phyloP scores from a whole-genome alignment of 2,888 invertebrate species.

The Sesamia inferens region DNA sequence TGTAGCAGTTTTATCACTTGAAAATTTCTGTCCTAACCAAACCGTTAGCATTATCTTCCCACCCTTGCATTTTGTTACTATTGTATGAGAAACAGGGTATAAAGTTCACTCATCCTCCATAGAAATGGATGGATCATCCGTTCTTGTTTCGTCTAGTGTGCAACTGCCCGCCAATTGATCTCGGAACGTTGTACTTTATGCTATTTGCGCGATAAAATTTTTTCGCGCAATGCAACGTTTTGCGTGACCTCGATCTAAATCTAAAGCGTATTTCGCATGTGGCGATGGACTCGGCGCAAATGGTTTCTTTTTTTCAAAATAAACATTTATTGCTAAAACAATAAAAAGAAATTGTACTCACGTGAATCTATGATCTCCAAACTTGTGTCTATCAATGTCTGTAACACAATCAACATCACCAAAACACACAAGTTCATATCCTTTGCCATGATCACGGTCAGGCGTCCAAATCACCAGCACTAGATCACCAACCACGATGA shows the following conservation, averaged over 20 bases:
- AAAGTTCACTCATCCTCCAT: background rate
- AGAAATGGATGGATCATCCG: background rate
- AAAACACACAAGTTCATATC: conserved; percentile 75
- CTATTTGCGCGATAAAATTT: background rate
- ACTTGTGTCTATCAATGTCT: conserved; percentile 76
- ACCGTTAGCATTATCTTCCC: no score
- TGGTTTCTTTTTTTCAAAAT: background rate
- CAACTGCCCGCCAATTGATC: background rate
- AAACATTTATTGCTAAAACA: background rate
- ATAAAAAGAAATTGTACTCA: conserved; percentile 69
- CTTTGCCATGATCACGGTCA: conserved; percentile 75
- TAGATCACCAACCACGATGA: conserved; percentile 65
- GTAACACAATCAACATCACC: conserved; percentile 73
- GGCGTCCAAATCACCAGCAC: conserved; percentile 72
- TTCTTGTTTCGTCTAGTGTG: background rate
- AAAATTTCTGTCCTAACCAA: no score
- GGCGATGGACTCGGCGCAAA: no score
- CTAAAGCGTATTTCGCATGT: background rate
- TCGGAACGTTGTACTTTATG: background rate
- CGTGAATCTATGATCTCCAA: conserved; percentile 84
- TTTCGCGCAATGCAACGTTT: background rate
- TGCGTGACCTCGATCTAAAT: background rate
- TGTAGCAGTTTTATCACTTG: background rate
- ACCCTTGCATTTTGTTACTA: background rate
- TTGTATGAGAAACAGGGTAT: background rate